These are phyloP conservation scores for Cydia splendana DNA, from an alignment of 1,140 invertebrate genomes.

Conservation along the genomic window DNA sequence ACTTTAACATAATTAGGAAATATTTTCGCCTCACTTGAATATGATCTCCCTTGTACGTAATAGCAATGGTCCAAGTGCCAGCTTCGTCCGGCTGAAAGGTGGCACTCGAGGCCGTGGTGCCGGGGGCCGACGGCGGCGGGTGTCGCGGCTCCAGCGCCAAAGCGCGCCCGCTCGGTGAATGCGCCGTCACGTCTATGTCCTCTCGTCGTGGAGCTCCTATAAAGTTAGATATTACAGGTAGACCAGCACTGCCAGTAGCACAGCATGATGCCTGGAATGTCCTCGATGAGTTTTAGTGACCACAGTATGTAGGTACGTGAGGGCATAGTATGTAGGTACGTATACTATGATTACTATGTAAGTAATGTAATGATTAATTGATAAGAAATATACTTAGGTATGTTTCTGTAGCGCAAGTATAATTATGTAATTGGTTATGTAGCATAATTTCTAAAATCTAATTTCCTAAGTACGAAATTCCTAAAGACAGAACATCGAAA, in stretches of 20 bases:
- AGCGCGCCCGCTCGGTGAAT: slow-evolving; percentile 89
- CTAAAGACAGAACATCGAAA: no score
- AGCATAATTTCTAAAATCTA: no score
- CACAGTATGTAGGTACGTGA: no score
- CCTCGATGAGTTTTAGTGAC: no score
- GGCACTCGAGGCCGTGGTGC: slow-evolving; percentile 83
- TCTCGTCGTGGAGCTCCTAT: slow-evolving; percentile 90
- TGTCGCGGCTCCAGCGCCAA: slow-evolving; percentile 63
- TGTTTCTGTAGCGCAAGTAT: no score
- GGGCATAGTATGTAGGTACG: no score
- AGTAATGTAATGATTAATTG: no score
- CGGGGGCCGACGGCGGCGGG: slow-evolving; percentile 69
- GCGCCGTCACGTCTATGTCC: slow-evolving; percentile 93
- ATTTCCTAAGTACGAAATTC: no score
- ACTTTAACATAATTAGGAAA: neutral
- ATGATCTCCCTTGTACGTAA: slow-evolving; percentile 96
- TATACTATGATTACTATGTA: no score
- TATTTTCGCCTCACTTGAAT: slow-evolving; percentile 83
- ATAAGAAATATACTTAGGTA: no score
- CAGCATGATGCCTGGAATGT: neutral
- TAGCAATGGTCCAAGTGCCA: slow-evolving; percentile 97
- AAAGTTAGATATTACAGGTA: neutral
- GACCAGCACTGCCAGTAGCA: neutral
- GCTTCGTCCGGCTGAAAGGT: slow-evolving; percentile 98
- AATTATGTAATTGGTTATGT: no score